phyloP scores from a whole-genome alignment of 2,113 vertebrate genomes.

The Pionites leucogaster region DNA sequence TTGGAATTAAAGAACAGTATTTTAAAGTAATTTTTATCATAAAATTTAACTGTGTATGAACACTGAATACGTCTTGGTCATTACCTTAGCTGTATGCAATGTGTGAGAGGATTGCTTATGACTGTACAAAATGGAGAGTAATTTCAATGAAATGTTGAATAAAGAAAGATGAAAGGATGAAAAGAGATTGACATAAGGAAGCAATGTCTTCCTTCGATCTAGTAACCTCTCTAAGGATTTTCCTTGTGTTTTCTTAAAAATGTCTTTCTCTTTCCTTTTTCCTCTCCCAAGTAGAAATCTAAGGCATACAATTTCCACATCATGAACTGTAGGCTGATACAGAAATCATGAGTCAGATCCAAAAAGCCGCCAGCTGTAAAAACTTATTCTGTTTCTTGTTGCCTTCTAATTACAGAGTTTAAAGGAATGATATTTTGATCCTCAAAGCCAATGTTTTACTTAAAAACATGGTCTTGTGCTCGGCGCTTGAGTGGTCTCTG shows the following conservation, averaged over 20 bases:
- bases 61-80: background rate
- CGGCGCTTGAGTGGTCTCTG: background rate
- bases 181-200: background rate
- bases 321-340: background rate
- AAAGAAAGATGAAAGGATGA: background rate
- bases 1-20: background rate
- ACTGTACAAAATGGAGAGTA: background rate
- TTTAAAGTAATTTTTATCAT: background rate
- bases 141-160: background rate
- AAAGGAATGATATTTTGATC: background rate
- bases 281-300: background rate
- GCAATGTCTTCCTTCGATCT: background rate
- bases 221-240: background rate
- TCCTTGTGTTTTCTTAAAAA: background rate
- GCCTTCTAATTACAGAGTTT: background rate
- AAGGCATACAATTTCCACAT: background rate
- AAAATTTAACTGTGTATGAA: background rate
- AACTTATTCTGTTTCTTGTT: background rate
- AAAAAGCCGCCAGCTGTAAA: background rate
- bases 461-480: background rate
- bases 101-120: background rate
- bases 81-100: background rate
- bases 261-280: background rate
- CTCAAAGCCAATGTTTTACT: background rate
- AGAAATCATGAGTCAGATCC: background rate